These are phyloP conservation scores for Caenorhabditis panamensis DNA, from an alignment of 2,888 invertebrate genomes.

Conservation along the genomic window DNA sequence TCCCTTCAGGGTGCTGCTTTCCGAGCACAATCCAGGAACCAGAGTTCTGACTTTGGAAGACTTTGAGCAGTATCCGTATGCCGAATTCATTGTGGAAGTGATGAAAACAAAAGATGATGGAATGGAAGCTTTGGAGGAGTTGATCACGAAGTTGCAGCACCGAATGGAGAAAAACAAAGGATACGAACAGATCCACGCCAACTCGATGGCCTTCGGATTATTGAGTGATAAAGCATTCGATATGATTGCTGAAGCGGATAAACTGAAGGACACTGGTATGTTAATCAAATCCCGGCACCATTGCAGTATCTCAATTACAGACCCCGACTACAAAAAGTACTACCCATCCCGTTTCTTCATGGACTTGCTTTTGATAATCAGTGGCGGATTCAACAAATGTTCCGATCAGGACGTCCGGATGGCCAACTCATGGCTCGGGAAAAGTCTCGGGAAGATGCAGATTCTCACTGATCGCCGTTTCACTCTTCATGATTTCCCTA, in stretches of 20 bases:
- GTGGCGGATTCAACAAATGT: constrained; percentile 19
- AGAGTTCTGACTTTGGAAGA: constrained; percentile 13
- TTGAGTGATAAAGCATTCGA: constrained; percentile 27
- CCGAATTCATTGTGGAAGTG: constrained; percentile 37
- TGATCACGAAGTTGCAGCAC: neutral
- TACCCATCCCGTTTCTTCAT: constrained; percentile 18
- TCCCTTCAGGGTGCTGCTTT: constrained; percentile 31
- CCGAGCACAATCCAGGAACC: constrained; percentile 27
- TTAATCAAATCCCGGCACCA: too few relatives aligned
- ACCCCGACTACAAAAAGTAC: constrained; percentile 19
- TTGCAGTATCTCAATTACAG: neutral
- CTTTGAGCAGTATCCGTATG: constrained; percentile 23
- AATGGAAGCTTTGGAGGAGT: too few relatives aligned
- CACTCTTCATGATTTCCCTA: too few relatives aligned
- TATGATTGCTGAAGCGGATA: constrained; percentile 19
- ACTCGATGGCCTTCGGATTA: constrained; percentile 32
- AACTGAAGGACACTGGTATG: constrained; percentile 13
- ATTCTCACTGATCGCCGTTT: neutral
- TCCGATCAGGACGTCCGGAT: constrained; percentile 24
- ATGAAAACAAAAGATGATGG: constrained; percentile 9
- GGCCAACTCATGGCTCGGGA: constrained; percentile 47
- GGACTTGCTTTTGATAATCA: constrained; percentile 13
- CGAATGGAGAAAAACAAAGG: neutral
- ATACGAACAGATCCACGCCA: constrained; percentile 31
- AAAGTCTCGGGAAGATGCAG: constrained; percentile 34